A percentile compares a stretch with the other conserved stretches of the same genome.
phyloP scores from a whole-genome alignment of 2,113 vertebrate species.

The Paraplagusia blochii region DNA sequence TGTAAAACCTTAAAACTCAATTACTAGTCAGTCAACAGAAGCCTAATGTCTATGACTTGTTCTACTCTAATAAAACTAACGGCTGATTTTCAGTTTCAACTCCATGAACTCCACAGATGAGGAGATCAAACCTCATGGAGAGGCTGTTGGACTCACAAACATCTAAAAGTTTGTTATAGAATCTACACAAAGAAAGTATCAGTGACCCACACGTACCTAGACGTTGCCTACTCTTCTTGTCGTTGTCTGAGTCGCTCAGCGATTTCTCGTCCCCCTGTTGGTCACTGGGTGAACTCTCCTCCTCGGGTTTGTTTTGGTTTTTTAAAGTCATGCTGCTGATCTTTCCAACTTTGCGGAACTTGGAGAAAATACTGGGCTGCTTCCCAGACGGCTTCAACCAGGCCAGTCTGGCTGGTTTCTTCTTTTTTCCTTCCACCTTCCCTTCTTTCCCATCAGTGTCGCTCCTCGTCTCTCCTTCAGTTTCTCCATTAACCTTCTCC shows the following conservation, averaged over 20 bases:
- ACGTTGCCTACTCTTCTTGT: conserved; percentile 12
- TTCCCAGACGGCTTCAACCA: conserved; percentile 87
- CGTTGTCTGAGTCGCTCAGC: background rate
- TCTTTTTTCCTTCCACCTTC: conserved; percentile 75
- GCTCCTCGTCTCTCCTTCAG: conserved; percentile 12
- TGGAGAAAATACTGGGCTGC: conserved; percentile 96
- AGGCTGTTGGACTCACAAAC: too few species aligned
- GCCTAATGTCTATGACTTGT: too few species aligned
- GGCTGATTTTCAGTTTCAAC: too few species aligned
- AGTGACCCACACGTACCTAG: conserved; percentile 42
- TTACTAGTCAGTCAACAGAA: too few species aligned
- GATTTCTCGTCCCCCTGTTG: background rate
- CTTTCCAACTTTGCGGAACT: conserved; percentile 89
- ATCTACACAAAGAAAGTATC: background rate
- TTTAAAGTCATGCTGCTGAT: conserved; percentile 75
- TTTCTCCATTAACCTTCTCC: conserved; percentile 12
- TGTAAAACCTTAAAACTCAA: too few species aligned
- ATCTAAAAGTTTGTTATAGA: too few species aligned
- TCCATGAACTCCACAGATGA: too few species aligned
- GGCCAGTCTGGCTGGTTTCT: conserved; percentile 80
- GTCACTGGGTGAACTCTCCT: conserved; percentile 47
- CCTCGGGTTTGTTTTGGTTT: conserved; percentile 64
- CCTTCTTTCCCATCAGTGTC: conserved; percentile 27
- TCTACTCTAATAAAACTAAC: too few species aligned
- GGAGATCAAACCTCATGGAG: too few species aligned